Conservation (phyloP, 2,888 invertebrate species). For the Aspidiotus rigidus region DNA sequence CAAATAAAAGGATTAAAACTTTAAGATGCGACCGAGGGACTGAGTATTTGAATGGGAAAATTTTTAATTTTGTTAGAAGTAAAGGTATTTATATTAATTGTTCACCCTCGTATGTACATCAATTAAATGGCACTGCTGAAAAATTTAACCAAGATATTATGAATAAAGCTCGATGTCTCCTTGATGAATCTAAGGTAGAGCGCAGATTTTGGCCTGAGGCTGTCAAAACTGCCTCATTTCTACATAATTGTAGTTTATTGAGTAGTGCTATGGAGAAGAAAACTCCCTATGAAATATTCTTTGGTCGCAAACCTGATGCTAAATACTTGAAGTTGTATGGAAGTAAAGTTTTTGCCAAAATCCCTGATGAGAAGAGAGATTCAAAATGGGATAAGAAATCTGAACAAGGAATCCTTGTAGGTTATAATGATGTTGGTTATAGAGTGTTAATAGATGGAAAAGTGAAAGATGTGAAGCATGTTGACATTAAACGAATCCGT, state of each 20-base stretch:
- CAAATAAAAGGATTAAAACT: too few species aligned
- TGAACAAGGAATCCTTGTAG: background rate
- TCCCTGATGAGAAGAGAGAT: constrained; percentile 39
- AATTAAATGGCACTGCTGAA: too few species aligned
- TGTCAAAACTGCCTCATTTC: constrained; percentile 12
- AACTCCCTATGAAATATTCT: constrained; percentile 39
- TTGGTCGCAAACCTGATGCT: constrained; percentile 40
- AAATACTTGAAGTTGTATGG: constrained; percentile 39
- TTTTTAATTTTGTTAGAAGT: too few species aligned
- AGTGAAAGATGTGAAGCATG: too few species aligned
- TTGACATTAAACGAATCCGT: too few species aligned
- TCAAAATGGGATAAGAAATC: constrained; percentile 27
- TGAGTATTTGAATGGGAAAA: too few species aligned
- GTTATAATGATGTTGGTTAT: constrained; percentile 14
- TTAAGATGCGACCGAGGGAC: too few species aligned
- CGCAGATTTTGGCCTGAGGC: constrained; percentile 30
- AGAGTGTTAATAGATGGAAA: constrained; percentile 9
- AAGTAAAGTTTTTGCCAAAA: constrained; percentile 39
- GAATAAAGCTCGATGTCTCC: constrained; percentile 16
- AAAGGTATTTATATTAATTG: too few species aligned
- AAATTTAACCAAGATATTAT: constrained; percentile 25
- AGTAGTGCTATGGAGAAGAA: constrained; percentile 36
- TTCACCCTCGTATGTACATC: too few species aligned
- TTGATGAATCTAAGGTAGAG: constrained; percentile 11
- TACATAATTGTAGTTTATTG: constrained; percentile 28